Evolutionary conservation across 1,140 invertebrate species (phyloP), one percentile per base, ranked within the genome.

Genomic region (Drosophila punjabiensis): DNA sequence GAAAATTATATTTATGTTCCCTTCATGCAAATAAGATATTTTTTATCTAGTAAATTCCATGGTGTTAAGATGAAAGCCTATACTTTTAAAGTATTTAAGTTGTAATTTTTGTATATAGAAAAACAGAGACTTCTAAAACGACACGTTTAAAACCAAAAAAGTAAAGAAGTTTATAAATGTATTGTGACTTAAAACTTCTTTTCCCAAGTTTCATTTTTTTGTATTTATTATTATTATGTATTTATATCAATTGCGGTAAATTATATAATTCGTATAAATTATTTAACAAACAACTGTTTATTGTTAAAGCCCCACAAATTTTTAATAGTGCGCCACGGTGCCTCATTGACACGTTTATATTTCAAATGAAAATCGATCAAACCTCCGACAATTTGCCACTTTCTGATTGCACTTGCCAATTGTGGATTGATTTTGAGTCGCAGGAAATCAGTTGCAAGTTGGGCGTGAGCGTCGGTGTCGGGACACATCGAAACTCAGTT

Each of bases 321-420:
- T 9, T 6, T 20, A 8, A 7, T 3, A 11, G 3, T 11, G 41
- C 28, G 33, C 6, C 35, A 61, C 13, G 18, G 35, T 41, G 20
- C 16, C 37, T 28, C 37, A 24, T 41, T 32, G 59, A 65, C n/a
- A 18, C 24, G 59, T 62, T 62, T 65, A 39, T 61, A 30, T 35
- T 35, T 68, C 24, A 35, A 59, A 56, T 56, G 53, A 56, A 56
- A 60, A 32, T 32, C 37, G 11, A 24, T 41, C 16, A 28, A 24
- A 70, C 52, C 50, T 70, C 41, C 33, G 52, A 70, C 65, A 59
- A 50, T 39, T 61, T 74, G 45, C 55, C 55, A 37, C 37, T 62
- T 74, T 43, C 70, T 74, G 71, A 74, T 74, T 74, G 70, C 70
- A 53, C 47, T 62, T 74, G 68, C 70, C 70, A 74, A 62, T 73